A percentile compares a stretch with the other conserved stretches of the same genome.
These are phyloP conservation scores for Empidonax alnorum DNA, from an alignment of 2,113 vertebrate species.

Conservation along the genomic window DNA sequence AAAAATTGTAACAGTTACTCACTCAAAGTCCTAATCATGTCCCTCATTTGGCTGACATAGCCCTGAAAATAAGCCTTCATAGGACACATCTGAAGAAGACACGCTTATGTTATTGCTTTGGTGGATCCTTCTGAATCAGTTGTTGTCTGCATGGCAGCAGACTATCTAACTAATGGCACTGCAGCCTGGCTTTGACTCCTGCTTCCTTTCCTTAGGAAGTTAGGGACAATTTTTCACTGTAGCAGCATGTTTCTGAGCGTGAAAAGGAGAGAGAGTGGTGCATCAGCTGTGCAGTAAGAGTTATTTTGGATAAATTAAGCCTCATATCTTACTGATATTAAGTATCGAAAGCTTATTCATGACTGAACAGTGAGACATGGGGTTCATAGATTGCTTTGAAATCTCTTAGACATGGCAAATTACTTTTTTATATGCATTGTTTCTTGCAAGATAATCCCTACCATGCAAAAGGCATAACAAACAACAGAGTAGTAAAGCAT, in stretches of 20 bases:
- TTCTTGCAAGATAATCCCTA: background rate
- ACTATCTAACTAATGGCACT: background rate
- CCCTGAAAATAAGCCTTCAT: background rate
- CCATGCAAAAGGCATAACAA: background rate
- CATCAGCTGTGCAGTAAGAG: background rate
- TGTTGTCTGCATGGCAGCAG: background rate
- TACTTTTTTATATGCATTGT: background rate
- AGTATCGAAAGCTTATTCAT: background rate
- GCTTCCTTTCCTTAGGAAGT: background rate
- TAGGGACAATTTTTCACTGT: background rate
- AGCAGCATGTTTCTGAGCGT: background rate
- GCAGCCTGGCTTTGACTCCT: background rate
- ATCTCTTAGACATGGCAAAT: background rate
- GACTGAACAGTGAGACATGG: background rate
- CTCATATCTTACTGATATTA: background rate
- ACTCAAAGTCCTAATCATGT: background rate
- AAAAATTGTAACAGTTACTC: background rate
- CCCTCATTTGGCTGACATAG: background rate
- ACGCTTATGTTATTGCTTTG: background rate
- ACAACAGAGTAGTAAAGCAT: background rate
- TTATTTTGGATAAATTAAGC: background rate
- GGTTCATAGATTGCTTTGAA: background rate
- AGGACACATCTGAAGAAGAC: background rate
- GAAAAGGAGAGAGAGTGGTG: background rate
- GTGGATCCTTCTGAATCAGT: background rate